Evolutionary conservation across 2,888 invertebrate genomes (phyloP).

Genomic region (Volucella zonaria): DNA sequence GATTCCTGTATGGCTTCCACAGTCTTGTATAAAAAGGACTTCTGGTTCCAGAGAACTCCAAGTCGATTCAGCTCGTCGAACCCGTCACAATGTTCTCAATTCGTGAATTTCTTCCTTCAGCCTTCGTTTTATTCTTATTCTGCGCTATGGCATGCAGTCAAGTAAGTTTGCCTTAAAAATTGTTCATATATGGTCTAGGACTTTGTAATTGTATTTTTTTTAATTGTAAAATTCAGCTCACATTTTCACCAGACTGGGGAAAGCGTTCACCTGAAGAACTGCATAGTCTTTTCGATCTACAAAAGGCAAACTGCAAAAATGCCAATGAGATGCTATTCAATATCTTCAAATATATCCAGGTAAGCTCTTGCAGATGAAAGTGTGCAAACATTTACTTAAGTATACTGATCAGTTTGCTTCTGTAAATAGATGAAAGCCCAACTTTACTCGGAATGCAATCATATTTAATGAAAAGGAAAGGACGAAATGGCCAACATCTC

Average conservation of each 20-base stretch:
- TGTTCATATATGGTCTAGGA: no score
- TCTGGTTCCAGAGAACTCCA: not conserved
- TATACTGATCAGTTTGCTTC: no score
- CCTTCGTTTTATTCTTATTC: slow-evolving; percentile 17
- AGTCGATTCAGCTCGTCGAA: not conserved
- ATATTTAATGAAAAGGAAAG: not conserved
- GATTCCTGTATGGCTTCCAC: slow-evolving; percentile 13
- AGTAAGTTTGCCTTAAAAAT: slow-evolving; percentile 22
- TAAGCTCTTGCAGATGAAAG: not conserved
- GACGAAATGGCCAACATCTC: no score
- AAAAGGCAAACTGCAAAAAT: slow-evolving; percentile 24
- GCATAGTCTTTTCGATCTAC: slow-evolving; percentile 10
- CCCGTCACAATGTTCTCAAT: slow-evolving; percentile 47
- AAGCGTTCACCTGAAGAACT: slow-evolving; percentile 33
- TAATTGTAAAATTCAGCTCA: slow-evolving; percentile 18
- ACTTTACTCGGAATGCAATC: slow-evolving; percentile 34
- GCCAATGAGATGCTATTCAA: slow-evolving; percentile 37
- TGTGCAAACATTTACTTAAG: no score
- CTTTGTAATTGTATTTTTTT: not conserved
- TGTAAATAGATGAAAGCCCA: slow-evolving; percentile 37
- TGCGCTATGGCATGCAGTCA: slow-evolving; percentile 34
- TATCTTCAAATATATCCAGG: slow-evolving; percentile 44
- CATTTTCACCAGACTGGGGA: slow-evolving; percentile 54
- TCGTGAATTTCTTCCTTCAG: slow-evolving; percentile 31
- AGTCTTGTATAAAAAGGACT: slow-evolving; percentile 46